Conservation (phyloP, 1,140 invertebrate genomes). For the Manduca sexta region DNA sequence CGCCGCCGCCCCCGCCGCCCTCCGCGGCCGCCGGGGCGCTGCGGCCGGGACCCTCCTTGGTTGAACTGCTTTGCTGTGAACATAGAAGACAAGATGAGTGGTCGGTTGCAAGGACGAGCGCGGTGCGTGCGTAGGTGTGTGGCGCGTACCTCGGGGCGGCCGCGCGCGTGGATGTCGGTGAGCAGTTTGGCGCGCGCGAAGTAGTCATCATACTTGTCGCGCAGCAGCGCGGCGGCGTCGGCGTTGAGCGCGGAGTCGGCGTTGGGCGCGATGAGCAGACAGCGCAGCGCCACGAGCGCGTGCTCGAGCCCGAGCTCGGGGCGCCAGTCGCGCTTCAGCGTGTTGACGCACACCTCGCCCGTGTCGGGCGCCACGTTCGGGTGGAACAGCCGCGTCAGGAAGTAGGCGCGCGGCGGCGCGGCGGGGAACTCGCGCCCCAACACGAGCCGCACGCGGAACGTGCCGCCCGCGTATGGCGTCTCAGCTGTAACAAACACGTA, state of each 20-base stretch:
- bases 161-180: conserved; percentile 55
- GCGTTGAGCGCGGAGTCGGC: conserved; percentile 62
- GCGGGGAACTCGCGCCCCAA: conserved; percentile 95
- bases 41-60: conserved; percentile 3
- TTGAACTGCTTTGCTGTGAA: neutral
- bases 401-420: conserved; percentile 95
- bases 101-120: neutral
- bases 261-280: conserved; percentile 60
- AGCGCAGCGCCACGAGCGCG: conserved; percentile 85
- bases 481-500: conserved; percentile 74
- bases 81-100: conserved; percentile 4
- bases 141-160: conserved; percentile 4
- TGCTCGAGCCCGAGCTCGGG: conserved; percentile 96
- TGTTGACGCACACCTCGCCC: conserved; percentile 98
- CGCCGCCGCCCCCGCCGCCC: conserved; percentile 2
- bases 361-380: conserved; percentile 92
- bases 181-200: conserved; percentile 56
- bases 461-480: conserved; percentile 88
- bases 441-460: conserved; percentile 92
- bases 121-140: conserved; percentile 3
- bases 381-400: conserved; percentile 98
- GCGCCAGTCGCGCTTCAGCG: conserved; percentile 97
- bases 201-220: conserved; percentile 57
- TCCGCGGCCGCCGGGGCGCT: conserved; percentile 4
- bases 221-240: conserved; percentile 53